Base-by-base conservation (phyloP, 2,888 invertebrate genomes). In the Pheosia gnoma region DNA sequence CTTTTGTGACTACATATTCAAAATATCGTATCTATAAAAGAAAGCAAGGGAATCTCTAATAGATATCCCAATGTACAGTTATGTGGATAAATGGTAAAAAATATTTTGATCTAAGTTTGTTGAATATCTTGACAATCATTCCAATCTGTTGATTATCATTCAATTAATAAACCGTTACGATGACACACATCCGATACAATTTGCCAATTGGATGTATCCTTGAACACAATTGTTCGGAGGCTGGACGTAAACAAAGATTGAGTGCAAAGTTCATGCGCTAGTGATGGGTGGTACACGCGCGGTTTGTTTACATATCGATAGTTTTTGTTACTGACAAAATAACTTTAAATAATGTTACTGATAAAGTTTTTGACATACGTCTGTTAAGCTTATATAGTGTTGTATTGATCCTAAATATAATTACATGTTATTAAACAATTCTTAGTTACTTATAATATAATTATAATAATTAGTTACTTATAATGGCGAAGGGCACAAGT, bases 211-310 rank as follows among this genome's bases (percentile, higher is more conserved):
- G 75, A 72, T 53, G 63, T 68, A 80, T 82, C 86, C 85, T 86
- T 86, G 85, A 74, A 75, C 74, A 73, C 83, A 83, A 86, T 86
- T 85, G 76, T 82, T 79, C 78, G 72, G 67, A 66, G 59, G 55
- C 58, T 59, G 62, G 59, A 70, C 61, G 82, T 87, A 86, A 88
- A 89, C 86, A 89, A 87, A 85, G 81, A 80, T 67, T 66, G 71
- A 73, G 87, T 76, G 70, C 90, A 89, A 85, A 89, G 89, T 83
- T 83, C 85, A 78, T 47, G 52, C 36, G 39, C 54, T 82, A 89
- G 89, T 82, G 88, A 70, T 83, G 89, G 58, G 65, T 38, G 53
- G 38, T 8, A n/a, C 53, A 4, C 55, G 41, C 49, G 39, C 8
- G 7, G 47, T 63, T 77, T 83, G 79, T 85, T 87, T 82, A 85